These are phyloP conservation scores for Cotesia chilonis DNA, from an alignment of 1,140 invertebrate species.

Conservation along the genomic window DNA sequence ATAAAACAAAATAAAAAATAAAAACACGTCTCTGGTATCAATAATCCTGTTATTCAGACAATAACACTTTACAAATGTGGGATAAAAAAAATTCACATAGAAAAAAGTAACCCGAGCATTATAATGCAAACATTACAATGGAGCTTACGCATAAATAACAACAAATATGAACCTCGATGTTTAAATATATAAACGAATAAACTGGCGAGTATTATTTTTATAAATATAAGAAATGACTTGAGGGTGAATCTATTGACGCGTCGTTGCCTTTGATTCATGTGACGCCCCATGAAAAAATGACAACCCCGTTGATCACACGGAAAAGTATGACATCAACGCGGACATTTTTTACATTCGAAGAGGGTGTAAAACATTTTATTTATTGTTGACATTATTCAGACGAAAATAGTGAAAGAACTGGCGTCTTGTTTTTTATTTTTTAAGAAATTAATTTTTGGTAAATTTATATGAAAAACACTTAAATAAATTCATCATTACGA, in stretches of 20 bases:
- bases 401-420: background rate
- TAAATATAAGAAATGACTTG: background rate
- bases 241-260: conserved; percentile 8
- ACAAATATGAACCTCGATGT: background rate
- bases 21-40: too few relatives aligned
- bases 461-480: too few relatives aligned
- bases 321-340: conserved; percentile 11
- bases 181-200: background rate
- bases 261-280: conserved; percentile 20
- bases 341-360: conserved; percentile 26
- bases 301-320: conserved; percentile 21
- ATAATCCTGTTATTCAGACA: too few relatives aligned
- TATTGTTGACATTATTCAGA: background rate
- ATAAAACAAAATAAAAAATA: too few relatives aligned
- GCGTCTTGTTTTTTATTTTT: too few relatives aligned
- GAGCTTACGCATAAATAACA: too few relatives aligned
- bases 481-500: too few relatives aligned
- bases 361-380: conserved; percentile 1
- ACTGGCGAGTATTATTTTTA: background rate
- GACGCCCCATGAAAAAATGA: conserved; percentile 2
- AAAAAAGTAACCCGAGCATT: too few relatives aligned
- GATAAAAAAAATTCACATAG: too few relatives aligned
- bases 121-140: too few relatives aligned
- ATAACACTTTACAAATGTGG: too few relatives aligned
- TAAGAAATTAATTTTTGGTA: too few relatives aligned